A percentile compares a stretch with the other conserved stretches of the same genome.
Conservation (phyloP, 2,888 invertebrate genomes). For the Dinocampus coccinellae region DNA sequence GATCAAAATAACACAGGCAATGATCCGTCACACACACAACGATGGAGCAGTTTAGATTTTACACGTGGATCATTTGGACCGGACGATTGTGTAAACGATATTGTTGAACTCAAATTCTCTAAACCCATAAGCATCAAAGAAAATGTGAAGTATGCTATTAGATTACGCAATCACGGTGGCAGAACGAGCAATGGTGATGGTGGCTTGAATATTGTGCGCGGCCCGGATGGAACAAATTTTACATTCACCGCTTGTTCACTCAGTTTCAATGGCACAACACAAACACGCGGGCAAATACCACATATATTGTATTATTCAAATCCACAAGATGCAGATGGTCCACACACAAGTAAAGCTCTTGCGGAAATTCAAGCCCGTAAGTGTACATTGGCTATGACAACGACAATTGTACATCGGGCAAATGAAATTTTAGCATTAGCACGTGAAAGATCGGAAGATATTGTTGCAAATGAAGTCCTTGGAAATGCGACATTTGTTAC, state of each 20-base stretch:
- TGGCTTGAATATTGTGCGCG: constrained; percentile 88
- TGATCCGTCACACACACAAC: constrained; percentile 76
- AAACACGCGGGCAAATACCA: constrained; percentile 95
- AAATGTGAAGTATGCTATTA: constrained; percentile 88
- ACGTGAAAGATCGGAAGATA: constrained; percentile 78
- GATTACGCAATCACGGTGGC: constrained; percentile 90
- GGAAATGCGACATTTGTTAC: constrained; percentile 77
- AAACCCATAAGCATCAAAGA: constrained; percentile 90
- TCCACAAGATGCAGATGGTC: constrained; percentile 74
- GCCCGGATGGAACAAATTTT: constrained; percentile 93
- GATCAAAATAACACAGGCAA: constrained; percentile 75
- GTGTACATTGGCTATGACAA: constrained; percentile 81
- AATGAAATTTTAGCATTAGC: constrained; percentile 83
- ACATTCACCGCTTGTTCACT: constrained; percentile 91
- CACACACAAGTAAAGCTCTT: constrained; percentile 73
- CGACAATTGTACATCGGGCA: constrained; percentile 82
- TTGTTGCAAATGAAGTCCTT: constrained; percentile 72
- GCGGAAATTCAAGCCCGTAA: constrained; percentile 77
- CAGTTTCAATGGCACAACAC: constrained; percentile 92
- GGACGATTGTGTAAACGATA: constrained; percentile 88
- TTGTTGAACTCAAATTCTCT: constrained; percentile 92
- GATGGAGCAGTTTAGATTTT: constrained; percentile 91
- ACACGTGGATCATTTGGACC: constrained; percentile 87
- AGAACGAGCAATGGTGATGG: constrained; percentile 96
- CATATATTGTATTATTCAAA: constrained; percentile 90